Evolutionary conservation across 2,113 vertebrate species (phyloP).

Genomic region (Tachysurus fulvidraco): DNA sequence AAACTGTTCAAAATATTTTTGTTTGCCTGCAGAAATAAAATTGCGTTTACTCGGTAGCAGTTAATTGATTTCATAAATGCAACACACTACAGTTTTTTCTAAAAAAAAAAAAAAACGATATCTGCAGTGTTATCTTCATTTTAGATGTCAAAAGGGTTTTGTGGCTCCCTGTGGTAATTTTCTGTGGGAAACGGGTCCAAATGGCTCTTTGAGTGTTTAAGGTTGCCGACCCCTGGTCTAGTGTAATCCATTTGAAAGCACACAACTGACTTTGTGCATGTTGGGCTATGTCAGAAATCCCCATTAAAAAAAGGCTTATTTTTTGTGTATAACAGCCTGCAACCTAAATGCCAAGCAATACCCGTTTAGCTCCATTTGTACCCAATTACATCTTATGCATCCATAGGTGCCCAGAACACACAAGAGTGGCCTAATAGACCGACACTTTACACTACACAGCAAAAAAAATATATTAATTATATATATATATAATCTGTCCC

Average conservation of each 20-base stretch:
- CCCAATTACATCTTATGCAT: background rate
- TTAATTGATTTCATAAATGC: no score
- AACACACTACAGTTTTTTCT: no score
- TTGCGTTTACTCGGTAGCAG: no score
- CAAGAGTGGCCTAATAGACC: background rate
- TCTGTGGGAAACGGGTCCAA: no score
- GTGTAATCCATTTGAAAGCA: background rate
- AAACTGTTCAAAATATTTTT: no score
- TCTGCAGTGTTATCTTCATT: no score
- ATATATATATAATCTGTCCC: background rate
- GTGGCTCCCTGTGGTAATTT: no score
- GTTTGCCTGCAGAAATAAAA: no score
- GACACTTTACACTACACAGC: constrained; percentile 5
- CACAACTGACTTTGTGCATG: background rate
- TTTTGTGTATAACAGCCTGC: background rate
- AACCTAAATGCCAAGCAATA: background rate
- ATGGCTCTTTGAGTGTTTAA: no score
- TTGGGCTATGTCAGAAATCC: background rate
- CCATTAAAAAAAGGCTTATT: background rate
- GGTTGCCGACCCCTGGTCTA: no score
- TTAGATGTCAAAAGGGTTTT: no score
- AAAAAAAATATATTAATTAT: background rate
- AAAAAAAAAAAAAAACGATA: no score
- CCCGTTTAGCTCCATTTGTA: background rate
- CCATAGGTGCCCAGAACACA: background rate